phyloP scores from a whole-genome alignment of 2,888 invertebrate species.

The Heliothis peltigera region DNA sequence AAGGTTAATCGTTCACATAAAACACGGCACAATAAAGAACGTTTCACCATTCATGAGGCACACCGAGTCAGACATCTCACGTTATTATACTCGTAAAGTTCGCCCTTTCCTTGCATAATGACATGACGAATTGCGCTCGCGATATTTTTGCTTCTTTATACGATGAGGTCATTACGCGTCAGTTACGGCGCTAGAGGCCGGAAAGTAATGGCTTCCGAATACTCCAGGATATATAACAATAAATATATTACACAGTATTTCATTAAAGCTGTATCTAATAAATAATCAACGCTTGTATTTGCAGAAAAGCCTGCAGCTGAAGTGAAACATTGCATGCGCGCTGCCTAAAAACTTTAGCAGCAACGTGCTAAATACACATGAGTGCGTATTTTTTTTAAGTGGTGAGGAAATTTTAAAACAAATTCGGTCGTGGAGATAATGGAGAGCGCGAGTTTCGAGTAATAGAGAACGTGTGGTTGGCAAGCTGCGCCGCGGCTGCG shows the following conservation, averaged over 20 bases:
- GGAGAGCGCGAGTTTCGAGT: conserved; percentile 85
- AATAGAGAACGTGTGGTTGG: conserved; percentile 86
- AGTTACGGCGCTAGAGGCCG: conserved; percentile 73
- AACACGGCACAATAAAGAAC: conserved; percentile 88
- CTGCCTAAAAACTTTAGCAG: conserved; percentile 68
- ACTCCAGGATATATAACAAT: conserved; percentile 17
- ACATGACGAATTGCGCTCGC: conserved; percentile 89
- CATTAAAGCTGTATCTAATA: conserved; percentile 14
- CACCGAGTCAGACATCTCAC: conserved; percentile 87
- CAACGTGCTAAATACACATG: conserved; percentile 69
- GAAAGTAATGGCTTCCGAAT: conserved; percentile 70
- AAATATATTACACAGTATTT: background rate
- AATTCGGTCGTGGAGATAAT: conserved; percentile 86
- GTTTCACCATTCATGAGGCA: conserved; percentile 85
- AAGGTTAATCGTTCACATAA: conserved; percentile 90
- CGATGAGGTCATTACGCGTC: conserved; percentile 85
- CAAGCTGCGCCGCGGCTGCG: conserved; percentile 77
- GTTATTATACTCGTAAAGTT: conserved; percentile 90
- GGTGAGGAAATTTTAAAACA: conserved; percentile 81
- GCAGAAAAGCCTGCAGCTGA: conserved; percentile 62
- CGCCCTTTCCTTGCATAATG: conserved; percentile 90
- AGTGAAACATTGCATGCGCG: conserved; percentile 66
- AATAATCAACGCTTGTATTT: conserved; percentile 27
- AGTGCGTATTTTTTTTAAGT: conserved; percentile 75
- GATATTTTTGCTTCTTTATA: conserved; percentile 88